A percentile compares a stretch with the other conserved stretches of the same genome.
Conservation (phyloP, 2,888 invertebrate species). For the Phyllotreta cruciferae region DNA sequence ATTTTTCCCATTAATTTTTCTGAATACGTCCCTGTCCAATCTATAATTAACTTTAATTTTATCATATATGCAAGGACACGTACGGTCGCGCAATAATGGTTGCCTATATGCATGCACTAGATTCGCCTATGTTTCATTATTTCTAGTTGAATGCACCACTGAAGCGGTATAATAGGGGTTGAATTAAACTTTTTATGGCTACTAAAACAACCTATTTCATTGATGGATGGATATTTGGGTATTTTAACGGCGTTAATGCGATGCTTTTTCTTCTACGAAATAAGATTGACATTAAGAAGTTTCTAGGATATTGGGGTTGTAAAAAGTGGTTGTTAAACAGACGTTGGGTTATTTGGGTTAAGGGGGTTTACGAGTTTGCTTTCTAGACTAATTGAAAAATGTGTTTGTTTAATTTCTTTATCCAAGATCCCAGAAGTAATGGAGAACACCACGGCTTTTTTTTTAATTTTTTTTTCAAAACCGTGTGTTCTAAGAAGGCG, state of each 20-base stretch:
- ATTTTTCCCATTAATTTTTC: too few species aligned
- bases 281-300: not conserved
- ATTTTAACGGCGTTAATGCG: not conserved
- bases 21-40: not conserved
- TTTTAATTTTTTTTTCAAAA: too few species aligned
- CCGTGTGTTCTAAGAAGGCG: too few species aligned
- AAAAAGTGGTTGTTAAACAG: not conserved
- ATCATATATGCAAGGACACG: conserved; percentile 8
- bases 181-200: conserved; percentile 10
- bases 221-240: not conserved
- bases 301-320: conserved; percentile 10
- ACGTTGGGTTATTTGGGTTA: not conserved
- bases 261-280: not conserved
- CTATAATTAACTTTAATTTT: not conserved
- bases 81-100: not conserved
- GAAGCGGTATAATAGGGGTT: not conserved
- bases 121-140: not conserved
- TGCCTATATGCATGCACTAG: not conserved
- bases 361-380: not conserved
- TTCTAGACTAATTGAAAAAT: not conserved
- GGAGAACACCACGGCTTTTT: too few species aligned
- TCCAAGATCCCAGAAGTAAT: too few species aligned
- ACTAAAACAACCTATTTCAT: not conserved
- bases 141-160: not conserved
- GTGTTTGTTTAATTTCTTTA: too few species aligned